phyloP scores from a whole-genome alignment of 2,113 vertebrate species.

The Potamarius usumacintae region DNA sequence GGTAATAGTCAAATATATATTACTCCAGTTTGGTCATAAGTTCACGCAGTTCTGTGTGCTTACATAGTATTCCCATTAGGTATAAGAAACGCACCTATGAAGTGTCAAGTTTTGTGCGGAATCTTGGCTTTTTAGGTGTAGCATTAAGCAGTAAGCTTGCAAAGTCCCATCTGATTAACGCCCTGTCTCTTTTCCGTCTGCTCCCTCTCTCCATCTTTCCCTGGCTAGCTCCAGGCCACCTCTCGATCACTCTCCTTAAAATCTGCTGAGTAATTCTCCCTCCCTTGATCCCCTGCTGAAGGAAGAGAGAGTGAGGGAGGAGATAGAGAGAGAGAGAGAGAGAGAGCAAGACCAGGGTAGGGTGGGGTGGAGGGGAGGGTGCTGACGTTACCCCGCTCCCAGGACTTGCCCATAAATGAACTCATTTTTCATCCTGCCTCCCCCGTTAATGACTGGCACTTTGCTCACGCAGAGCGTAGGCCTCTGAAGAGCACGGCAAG shows the following conservation, averaged over 20 bases:
- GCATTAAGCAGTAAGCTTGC: slow-evolving; percentile 55
- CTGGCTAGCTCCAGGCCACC: slow-evolving; percentile 44
- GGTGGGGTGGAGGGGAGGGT: slow-evolving; percentile 22
- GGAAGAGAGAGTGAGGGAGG: slow-evolving; percentile 34
- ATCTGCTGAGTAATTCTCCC: slow-evolving; percentile 74
- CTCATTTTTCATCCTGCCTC: slow-evolving; percentile 83
- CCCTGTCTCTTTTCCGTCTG: slow-evolving; percentile 52
- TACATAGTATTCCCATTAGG: background rate
- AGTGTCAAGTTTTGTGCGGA: slow-evolving; percentile 13
- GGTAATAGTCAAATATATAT: slow-evolving; percentile 23
- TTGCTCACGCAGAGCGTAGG: slow-evolving; percentile 73
- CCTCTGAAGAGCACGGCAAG: slow-evolving; percentile 75
- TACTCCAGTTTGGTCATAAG: background rate
- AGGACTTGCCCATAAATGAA: slow-evolving; percentile 81
- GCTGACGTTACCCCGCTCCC: slow-evolving; percentile 76
- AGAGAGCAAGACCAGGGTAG: slow-evolving; percentile 10
- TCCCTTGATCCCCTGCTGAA: slow-evolving; percentile 18
- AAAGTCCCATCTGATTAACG: slow-evolving; percentile 67
- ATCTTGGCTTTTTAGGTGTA: slow-evolving; percentile 47
- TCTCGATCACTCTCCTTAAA: slow-evolving; percentile 54
- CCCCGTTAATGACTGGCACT: slow-evolving; percentile 80
- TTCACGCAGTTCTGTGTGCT: background rate
- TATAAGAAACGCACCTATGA: background rate
- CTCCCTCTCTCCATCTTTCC: slow-evolving; percentile 45
- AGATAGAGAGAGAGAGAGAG: slow-evolving; percentile 59